Evolutionary conservation across 2,797 vertebrate species (phyloP), one percentile per base, ranked within the genome.

Genomic region (Buceros bicornis): DNA sequence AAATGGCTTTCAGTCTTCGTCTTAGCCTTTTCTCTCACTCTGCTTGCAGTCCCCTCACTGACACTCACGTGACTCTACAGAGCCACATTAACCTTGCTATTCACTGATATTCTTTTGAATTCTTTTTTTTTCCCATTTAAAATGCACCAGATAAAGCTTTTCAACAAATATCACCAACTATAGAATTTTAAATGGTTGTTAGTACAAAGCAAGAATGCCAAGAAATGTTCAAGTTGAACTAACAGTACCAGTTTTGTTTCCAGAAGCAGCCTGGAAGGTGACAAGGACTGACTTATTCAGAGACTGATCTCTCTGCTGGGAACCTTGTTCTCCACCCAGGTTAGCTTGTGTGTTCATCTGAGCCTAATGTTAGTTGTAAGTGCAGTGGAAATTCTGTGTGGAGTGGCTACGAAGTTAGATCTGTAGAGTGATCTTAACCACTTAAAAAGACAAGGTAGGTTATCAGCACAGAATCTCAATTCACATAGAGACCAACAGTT

Each of bases 221-320:
- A 78, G 35, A 84, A 85, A 57, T 31, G 31, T 87, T 88, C 25
- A 43, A 22, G 40, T 51, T 93, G 90, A 70, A 74, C 60, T 95
- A 90, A 90, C 57, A 43, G 18, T 77, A 47, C 56, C 50, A 50
- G 65, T 89, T 94, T 88, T 89, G 37, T 92, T 96, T 95, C 74
- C 67, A 87, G 91, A 87, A 93, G 58, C 71, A 87, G 67, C 50
- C 78, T 95, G 94, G 71, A 93, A 97, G 57, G 83, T 95, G 95
- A 57, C 90, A 94, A 90, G 91, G 67, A 92, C 70, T 93, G 80
- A 66, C 47, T 83, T 93, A 70, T 6, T 87, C 67, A 71, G 88
- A 95, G 81, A 79, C 53, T 0, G 3, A 26, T 94, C 66, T 92
- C 93, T 81, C 62, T 95, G 80, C 82, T 95, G 80, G 74, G 37